Conservation (phyloP, 2,888 invertebrate species). For the Myathropa florea region DNA sequence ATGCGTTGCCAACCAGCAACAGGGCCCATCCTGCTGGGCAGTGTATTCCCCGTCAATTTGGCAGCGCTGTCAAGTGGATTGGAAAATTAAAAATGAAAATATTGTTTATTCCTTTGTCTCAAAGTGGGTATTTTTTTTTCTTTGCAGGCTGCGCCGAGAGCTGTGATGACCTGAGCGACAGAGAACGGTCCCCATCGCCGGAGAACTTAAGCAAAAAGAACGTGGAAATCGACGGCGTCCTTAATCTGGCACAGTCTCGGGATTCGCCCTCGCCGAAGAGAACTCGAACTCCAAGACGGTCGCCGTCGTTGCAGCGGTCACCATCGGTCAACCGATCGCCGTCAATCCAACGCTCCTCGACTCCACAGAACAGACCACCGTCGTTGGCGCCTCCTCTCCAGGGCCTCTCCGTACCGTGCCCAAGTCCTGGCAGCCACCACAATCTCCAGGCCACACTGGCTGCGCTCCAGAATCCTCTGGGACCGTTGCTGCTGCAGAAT, state of each 20-base stretch:
- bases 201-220: slow-evolving; percentile 74
- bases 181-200: slow-evolving; percentile 72
- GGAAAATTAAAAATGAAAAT: slow-evolving; percentile 80
- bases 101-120: slow-evolving; percentile 71
- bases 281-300: slow-evolving; percentile 34
- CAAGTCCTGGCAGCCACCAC: slow-evolving; percentile 54
- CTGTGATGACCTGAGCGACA: slow-evolving; percentile 72
- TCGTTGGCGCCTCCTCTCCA: slow-evolving; percentile 48
- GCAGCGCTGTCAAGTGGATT: slow-evolving; percentile 76
- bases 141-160: slow-evolving; percentile 76
- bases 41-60: slow-evolving; percentile 12
- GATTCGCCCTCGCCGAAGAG: slow-evolving; percentile 72
- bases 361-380: slow-evolving; percentile 62
- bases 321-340: slow-evolving; percentile 14
- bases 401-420: slow-evolving; percentile 19
- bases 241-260: slow-evolving; percentile 75
- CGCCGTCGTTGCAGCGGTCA: slow-evolving; percentile 26
- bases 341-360: slow-evolving; percentile 39
- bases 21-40: background rate
- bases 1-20: slow-evolving; percentile 22
- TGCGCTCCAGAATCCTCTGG: slow-evolving; percentile 76
- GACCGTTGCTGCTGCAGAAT: slow-evolving; percentile 76
- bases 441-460: slow-evolving; percentile 72
- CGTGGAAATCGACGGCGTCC: slow-evolving; percentile 74
- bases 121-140: slow-evolving; percentile 18